Evolutionary conservation across 2,797 vertebrate species (phyloP), one percentile per base, ranked within the genome.

Genomic region (Darevskia nairensis): DNA sequence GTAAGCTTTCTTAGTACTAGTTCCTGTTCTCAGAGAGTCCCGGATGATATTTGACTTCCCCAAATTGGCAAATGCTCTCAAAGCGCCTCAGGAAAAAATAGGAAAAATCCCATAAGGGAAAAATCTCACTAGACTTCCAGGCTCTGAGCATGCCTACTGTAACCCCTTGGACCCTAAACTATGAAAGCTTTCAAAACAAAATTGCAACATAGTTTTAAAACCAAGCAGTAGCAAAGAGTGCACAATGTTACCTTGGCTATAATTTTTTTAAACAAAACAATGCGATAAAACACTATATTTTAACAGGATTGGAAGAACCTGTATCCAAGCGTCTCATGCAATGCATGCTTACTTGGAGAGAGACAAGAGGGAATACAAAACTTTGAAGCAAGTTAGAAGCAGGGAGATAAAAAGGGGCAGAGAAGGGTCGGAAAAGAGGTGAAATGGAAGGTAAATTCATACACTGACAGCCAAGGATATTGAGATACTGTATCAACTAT

Each of bases 401-500:
- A 44, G 44, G 77, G 69, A 86, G 44, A 71, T 80, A 86, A 84
- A 88, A 71, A 6, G 29, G 79, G 21, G 1, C 4, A 29, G 1
- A 46, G 29, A 3, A 3, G 3, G 79, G 8, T 83, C 39, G 21
- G 29, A 69, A 90, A 82, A 71, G 11, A 25, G 39, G 74, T 41
- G 35, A 85, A 88, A 80, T 68, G 29, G 69, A 46, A 23, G 29
- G 29, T 39, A 32, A 86, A 83, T 86, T 88, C 29, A 78, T 29
- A 66, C 4, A 35, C 8, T 59, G 32, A 68, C 1, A 83, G 88
- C 78, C 4, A 1, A 81, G 25, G 68, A 13, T 84, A 13, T 11
- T 85, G 76, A 85, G 78, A 85, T 84, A 79, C 23, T 80, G 50
- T 80, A 80, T 80, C 76, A 85, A 80, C 50, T 85, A 74, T 80